Evolutionary conservation across 2,113 vertebrate genomes (phyloP).

Genomic region (Mystacornis crossleyi): DNA sequence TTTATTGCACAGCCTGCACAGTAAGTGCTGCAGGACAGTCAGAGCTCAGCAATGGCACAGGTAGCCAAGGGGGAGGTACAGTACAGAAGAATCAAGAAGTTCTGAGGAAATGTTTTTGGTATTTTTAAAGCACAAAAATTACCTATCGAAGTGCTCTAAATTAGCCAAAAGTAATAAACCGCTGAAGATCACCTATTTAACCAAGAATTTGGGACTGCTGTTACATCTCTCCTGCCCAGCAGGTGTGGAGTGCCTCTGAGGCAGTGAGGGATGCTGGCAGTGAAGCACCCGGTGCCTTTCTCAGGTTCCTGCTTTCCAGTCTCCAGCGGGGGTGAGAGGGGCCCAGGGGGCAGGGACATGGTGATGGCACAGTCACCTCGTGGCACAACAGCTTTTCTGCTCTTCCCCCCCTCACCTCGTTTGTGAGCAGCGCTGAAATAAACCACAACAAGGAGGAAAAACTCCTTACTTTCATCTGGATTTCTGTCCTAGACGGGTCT

Average conservation of each 20-base stretch:
- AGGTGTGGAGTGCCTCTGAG: not conserved
- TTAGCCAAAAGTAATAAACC: not conserved
- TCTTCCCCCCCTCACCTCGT: accelerated
- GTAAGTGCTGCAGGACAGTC: not conserved
- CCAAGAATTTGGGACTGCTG: not conserved
- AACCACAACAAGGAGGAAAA: not conserved
- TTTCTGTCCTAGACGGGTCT: not conserved
- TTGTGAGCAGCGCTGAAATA: not conserved
- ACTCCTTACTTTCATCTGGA: not conserved
- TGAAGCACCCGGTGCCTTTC: not conserved
- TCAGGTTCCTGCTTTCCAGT: not conserved
- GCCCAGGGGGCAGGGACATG: not conserved
- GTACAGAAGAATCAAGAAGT: not conserved
- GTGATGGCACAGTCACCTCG: not conserved
- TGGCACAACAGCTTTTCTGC: not conserved
- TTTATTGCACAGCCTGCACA: not conserved
- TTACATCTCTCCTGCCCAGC: not conserved
- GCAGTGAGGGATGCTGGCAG: not conserved
- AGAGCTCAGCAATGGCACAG: not conserved
- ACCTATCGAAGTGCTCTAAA: not conserved
- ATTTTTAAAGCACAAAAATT: not conserved
- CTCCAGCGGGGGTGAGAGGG: accelerated
- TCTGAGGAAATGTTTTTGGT: not conserved
- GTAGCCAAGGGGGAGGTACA: not conserved
- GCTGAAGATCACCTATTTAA: not conserved